These are phyloP conservation scores for Agrotis exclamationis DNA, from an alignment of 2,888 invertebrate genomes.

Conservation along the genomic window DNA sequence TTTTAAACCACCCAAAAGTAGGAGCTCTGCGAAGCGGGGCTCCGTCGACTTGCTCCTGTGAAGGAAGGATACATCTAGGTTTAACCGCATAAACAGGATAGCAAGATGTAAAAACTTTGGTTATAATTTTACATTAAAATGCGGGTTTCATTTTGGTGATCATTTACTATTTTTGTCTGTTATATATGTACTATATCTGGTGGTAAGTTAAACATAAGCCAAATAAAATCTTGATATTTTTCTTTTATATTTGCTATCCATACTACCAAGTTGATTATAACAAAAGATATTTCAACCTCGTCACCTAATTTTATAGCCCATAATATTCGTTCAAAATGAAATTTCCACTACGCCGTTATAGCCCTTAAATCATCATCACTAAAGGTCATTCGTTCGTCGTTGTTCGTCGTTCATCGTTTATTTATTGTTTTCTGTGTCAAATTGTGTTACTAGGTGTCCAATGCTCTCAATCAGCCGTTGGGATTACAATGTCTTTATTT, in stretches of 20 bases:
- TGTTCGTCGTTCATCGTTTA: too few relatives aligned
- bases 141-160: too few relatives aligned
- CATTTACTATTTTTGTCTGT: too few relatives aligned
- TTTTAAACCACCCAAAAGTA: too few relatives aligned
- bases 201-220: too few relatives aligned
- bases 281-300: constrained; percentile 9
- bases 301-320: constrained; percentile 26
- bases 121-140: too few relatives aligned
- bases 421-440: constrained; percentile 30
- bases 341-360: constrained; percentile 7
- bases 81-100: too few relatives aligned
- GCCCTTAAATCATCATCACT: constrained; percentile 8
- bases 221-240: background rate
- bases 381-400: constrained; percentile 41
- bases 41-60: too few relatives aligned
- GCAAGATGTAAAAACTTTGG: too few relatives aligned
- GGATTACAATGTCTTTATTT: constrained; percentile 66
- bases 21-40: too few relatives aligned
- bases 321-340: constrained; percentile 14
- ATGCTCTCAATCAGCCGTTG: constrained; percentile 37
- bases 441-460: constrained; percentile 30
- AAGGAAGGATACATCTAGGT: too few relatives aligned
- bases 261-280: background rate
- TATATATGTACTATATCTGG: too few relatives aligned
- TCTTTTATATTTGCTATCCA: background rate